phyloP scores from a whole-genome alignment of 2,797 vertebrate species.

The Siniperca scherzeri region DNA sequence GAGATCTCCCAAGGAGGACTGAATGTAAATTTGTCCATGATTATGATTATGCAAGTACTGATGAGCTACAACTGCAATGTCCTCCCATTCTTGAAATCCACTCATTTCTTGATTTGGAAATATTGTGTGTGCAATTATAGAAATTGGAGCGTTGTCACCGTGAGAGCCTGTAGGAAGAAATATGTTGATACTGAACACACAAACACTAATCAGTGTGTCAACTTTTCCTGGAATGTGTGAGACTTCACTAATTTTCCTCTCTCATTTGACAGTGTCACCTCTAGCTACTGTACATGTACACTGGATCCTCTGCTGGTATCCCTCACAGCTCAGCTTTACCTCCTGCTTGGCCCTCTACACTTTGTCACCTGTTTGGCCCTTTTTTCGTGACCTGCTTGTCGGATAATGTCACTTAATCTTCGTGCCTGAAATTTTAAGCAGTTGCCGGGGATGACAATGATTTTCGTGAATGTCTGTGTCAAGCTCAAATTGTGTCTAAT shows the following conservation, averaged over 20 bases:
- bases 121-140: conserved; percentile 50
- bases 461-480: conserved; percentile 35
- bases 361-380: conserved; percentile 25
- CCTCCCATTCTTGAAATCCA: conserved; percentile 50
- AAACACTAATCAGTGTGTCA: conserved; percentile 9
- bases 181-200: conserved; percentile 4
- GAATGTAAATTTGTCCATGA: conserved; percentile 63
- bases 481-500: conserved; percentile 46
- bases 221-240: conserved; percentile 1
- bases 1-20: conserved; percentile 47
- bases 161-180: conserved; percentile 25
- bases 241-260: conserved; percentile 41
- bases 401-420: conserved; percentile 50
- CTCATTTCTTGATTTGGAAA: conserved; percentile 57
- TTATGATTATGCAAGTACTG: conserved; percentile 54
- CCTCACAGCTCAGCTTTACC: conserved; percentile 49
- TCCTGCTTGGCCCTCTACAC: conserved; percentile 70
- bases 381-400: conserved; percentile 20
- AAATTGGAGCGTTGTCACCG: conserved; percentile 13
- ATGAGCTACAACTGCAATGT: conserved; percentile 47
- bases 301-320: conserved; percentile 49
- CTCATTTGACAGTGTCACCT: conserved; percentile 58
- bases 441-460: not conserved
- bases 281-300: conserved; percentile 52
- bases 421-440: conserved; percentile 48